Evolutionary conservation across 2,797 vertebrate species (phyloP).

Genomic region (Scleropages formosus): DNA sequence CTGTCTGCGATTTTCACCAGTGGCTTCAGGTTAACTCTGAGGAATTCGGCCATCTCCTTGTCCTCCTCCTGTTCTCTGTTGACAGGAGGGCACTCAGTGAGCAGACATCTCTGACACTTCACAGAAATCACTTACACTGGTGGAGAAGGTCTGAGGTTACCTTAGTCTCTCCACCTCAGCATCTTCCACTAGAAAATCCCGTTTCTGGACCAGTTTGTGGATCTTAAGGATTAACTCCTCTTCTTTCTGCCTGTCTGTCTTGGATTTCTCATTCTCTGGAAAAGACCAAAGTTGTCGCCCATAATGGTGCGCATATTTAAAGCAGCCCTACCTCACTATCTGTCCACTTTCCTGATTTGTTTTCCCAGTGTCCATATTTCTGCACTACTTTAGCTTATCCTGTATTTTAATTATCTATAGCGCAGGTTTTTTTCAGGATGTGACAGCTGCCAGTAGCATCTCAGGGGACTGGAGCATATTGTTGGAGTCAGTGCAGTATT

Average conservation of each 20-base stretch:
- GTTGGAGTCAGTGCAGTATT: not conserved
- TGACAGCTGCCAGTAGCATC: not conserved
- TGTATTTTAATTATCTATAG: too few relatives aligned
- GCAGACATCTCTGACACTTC: too few relatives aligned
- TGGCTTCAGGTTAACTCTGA: constrained; percentile 76
- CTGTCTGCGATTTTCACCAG: constrained; percentile 66
- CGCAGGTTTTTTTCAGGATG: too few relatives aligned
- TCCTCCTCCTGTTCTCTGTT: constrained; percentile 77
- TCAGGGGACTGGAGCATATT: not conserved
- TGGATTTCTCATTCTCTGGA: constrained; percentile 88
- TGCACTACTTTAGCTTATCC: too few relatives aligned
- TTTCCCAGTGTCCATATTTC: too few relatives aligned
- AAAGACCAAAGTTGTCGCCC: not conserved
- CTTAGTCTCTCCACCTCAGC: constrained; percentile 94
- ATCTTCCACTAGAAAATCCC: constrained; percentile 96
- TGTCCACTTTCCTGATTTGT: too few relatives aligned
- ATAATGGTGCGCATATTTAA: not conserved
- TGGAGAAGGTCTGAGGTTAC: constrained; percentile 58
- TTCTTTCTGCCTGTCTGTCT: constrained; percentile 82
- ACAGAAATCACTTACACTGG: not conserved
- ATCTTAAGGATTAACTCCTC: constrained; percentile 95
- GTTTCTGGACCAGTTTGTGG: constrained; percentile 93
- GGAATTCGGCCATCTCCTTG: constrained; percentile 78
- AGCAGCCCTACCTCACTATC: too few relatives aligned
- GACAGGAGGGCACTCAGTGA: too few relatives aligned